Evolutionary conservation across 2,113 vertebrate genomes (phyloP), one percentile per base, ranked within the genome.

Genomic region (Ageneiosus marmoratus): DNA sequence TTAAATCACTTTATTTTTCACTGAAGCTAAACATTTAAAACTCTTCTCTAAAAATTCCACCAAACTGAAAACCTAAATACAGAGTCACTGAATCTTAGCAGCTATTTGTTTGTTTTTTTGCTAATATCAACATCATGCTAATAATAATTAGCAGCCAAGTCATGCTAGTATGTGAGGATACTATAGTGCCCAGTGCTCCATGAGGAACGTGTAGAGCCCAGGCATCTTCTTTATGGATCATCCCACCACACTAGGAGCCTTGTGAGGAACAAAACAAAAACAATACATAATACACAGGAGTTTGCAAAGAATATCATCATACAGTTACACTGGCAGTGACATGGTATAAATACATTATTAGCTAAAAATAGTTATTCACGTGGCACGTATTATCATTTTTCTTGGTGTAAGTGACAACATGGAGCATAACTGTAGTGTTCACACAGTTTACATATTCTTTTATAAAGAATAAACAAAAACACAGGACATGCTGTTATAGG

Each of bases 191-290:
- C 24, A 90, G 56, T 89, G 91, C 88, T 95, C 92, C 94, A 94
- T 82, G 41, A 95, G 92, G 83, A 95, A 95, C 53, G 90, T 89
- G 84, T 94, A 84, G 86, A 95, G 93, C 88, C 93, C 94, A 0
- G 94, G 94, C 92, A 94, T 90, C 83, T 94, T 95, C 92, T 95
- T 95, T 88, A 95, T 95, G 83, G 89, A 82, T 95, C 95, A 95
- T 92, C 95, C 95, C 6, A 94, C 93, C 79, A 95, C 91, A 83
- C 95, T 94, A 84, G 94, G 94, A 85, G 94, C 94, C 94, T 95
- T 34, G n/a, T 15, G 70, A 75, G 2, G 56, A 87, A 0, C 81
- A 70, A 32, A 11, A 48, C 73, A 78, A 86, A 53, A 12, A 24
- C n/a, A n/a, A n/a, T n/a, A n/a, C n/a, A n/a, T n/a, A n/a, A n/a